These are phyloP conservation scores for Thrips palmi DNA, from an alignment of 1,140 invertebrate species.

Conservation along the genomic window DNA sequence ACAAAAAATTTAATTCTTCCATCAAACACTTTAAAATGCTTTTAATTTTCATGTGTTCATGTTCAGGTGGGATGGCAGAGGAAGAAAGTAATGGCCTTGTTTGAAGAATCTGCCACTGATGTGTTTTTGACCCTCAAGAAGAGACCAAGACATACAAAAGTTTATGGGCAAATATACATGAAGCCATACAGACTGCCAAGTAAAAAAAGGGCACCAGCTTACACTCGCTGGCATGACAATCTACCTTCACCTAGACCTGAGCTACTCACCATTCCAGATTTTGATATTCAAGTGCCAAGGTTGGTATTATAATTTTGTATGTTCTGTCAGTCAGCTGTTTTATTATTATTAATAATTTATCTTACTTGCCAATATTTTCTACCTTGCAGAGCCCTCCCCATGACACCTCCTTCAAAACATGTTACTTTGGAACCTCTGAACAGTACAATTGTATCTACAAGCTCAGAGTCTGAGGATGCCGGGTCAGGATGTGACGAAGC, in stretches of 20 bases:
- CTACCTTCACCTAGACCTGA: slow-evolving; percentile 43
- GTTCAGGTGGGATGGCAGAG: slow-evolving; percentile 58
- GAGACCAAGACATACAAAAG: slow-evolving; percentile 61
- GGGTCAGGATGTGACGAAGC: slow-evolving; percentile 16
- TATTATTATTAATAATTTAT: no score
- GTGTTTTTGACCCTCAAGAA: slow-evolving; percentile 69
- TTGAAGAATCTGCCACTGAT: slow-evolving; percentile 61
- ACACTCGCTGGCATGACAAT: slow-evolving; percentile 43
- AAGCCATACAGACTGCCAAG: slow-evolving; percentile 58
- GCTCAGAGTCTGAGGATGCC: slow-evolving; percentile 19
- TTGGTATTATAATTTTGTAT: slow-evolving; percentile 20
- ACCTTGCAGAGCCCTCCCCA: no score
- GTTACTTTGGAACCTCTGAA: not conserved
- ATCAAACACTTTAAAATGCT: not conserved
- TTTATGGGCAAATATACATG: slow-evolving; percentile 66
- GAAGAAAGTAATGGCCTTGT: slow-evolving; percentile 56
- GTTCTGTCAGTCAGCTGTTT: slow-evolving; percentile 11
- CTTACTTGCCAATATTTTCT: no score
- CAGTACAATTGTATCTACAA: not conserved
- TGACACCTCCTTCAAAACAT: not conserved
- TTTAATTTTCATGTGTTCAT: slow-evolving; percentile 17
- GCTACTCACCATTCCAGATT: slow-evolving; percentile 41
- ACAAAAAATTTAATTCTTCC: not conserved
- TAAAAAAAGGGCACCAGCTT: slow-evolving; percentile 40
- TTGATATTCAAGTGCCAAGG: slow-evolving; percentile 37